phyloP scores from a whole-genome alignment of 1,140 invertebrate genomes.

The Pomacea maculata region DNA sequence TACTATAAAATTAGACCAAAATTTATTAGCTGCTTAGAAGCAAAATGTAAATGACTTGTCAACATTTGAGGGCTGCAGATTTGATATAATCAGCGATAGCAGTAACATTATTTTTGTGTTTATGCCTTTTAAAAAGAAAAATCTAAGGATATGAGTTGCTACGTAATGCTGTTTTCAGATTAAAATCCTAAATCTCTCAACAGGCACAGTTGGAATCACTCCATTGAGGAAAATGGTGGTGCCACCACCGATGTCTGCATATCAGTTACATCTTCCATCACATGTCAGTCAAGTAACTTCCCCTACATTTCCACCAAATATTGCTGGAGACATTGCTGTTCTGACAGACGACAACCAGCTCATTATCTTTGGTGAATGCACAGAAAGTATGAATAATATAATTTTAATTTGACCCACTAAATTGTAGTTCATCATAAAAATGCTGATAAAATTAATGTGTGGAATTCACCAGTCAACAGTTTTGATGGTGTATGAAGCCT shows the following conservation, averaged over 20 bases:
- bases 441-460: not conserved
- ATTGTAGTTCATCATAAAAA: not conserved
- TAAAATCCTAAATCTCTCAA: constrained; percentile 27
- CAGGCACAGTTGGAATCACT: constrained; percentile 75
- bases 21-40: no score
- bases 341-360: constrained; percentile 40
- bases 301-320: constrained; percentile 7
- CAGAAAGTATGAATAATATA: not conserved
- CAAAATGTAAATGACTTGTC: no score
- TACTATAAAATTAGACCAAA: no score
- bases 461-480: no score
- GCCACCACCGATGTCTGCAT: constrained; percentile 84
- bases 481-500: no score
- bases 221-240: constrained; percentile 77
- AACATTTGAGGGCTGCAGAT: no score
- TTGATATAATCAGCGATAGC: no score
- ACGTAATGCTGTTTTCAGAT: not conserved
- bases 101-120: no score
- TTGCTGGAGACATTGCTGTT: constrained; percentile 41
- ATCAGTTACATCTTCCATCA: constrained; percentile 69
- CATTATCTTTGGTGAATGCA: not conserved
- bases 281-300: constrained; percentile 68
- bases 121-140: not conserved
- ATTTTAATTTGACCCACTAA: not conserved
- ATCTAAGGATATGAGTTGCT: not conserved